phyloP scores from a whole-genome alignment of 2,113 vertebrate genomes.

The Nesogale talazaci region DNA sequence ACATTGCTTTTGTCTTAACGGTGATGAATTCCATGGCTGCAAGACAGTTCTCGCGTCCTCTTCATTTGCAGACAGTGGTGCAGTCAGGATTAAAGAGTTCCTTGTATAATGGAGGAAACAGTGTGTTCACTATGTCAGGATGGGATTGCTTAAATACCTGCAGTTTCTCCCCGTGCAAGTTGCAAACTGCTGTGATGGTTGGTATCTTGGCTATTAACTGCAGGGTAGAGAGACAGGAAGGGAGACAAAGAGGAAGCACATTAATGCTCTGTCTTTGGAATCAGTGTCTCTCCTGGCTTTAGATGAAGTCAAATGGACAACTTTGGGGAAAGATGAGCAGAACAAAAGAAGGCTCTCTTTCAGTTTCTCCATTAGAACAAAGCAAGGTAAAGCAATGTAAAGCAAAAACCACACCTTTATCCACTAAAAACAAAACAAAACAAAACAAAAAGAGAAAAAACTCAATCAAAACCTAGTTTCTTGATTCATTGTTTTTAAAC shows the following conservation, averaged over 20 bases:
- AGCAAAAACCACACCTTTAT: background rate
- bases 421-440: slow-evolving; percentile 8
- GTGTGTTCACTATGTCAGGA: slow-evolving; percentile 97
- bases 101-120: slow-evolving; percentile 99
- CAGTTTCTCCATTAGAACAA: slow-evolving; percentile 58
- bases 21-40: slow-evolving; percentile 86
- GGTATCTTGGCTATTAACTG: slow-evolving; percentile 99
- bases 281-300: slow-evolving; percentile 33
- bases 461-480: background rate
- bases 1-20: slow-evolving; percentile 89
- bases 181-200: slow-evolving; percentile 97
- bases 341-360: slow-evolving; percentile 52
- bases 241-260: slow-evolving; percentile 55
- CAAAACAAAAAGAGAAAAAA: background rate
- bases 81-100: slow-evolving; percentile 99
- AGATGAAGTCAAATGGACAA: slow-evolving; percentile 42
- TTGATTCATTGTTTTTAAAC: slow-evolving; percentile 47
- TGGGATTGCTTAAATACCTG: slow-evolving; percentile 99
- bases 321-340: slow-evolving; percentile 56
- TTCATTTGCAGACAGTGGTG: slow-evolving; percentile 96
- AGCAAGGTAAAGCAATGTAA: slow-evolving; percentile 52
- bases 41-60: slow-evolving; percentile 85
- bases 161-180: slow-evolving; percentile 98
- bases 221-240: slow-evolving; percentile 61
- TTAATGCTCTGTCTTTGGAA: slow-evolving; percentile 69